phyloP scores from a whole-genome alignment of 2,888 invertebrate species.

The Acholoe squamosa region DNA sequence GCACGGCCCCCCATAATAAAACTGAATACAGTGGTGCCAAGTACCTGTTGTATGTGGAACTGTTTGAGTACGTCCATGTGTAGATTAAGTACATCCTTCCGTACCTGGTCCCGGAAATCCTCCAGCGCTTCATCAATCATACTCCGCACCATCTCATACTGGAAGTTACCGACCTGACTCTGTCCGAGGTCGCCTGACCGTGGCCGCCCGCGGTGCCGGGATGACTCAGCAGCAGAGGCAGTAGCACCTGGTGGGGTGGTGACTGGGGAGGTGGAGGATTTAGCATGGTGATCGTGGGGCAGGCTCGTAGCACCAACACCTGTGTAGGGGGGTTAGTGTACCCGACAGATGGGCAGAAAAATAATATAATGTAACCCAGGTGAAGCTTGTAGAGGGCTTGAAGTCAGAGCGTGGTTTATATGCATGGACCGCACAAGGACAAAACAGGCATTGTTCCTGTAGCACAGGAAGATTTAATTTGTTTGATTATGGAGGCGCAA shows the following conservation, averaged over 20 bases:
- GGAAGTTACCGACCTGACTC: slow-evolving; percentile 69
- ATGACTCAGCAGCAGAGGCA: slow-evolving; percentile 36
- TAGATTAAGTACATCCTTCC: slow-evolving; percentile 75
- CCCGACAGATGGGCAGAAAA: background rate
- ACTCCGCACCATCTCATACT: slow-evolving; percentile 76
- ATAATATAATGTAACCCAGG: too few relatives aligned
- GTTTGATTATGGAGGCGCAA: too few relatives aligned
- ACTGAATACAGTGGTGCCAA: slow-evolving; percentile 1
- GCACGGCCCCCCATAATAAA: too few relatives aligned
- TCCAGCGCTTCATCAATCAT: slow-evolving; percentile 77
- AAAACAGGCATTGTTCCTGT: too few relatives aligned
- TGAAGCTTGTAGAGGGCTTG: too few relatives aligned
- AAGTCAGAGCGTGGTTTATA: too few relatives aligned
- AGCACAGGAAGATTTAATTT: too few relatives aligned
- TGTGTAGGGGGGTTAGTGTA: background rate
- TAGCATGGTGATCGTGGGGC: slow-evolving; percentile 1
- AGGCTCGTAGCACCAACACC: slow-evolving; percentile 40
- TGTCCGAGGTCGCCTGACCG: background rate
- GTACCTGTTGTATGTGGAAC: slow-evolving; percentile 78
- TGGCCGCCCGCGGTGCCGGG: background rate
- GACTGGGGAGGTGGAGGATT: slow-evolving; percentile 1
- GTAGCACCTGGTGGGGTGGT: slow-evolving; percentile 48
- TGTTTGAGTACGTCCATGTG: slow-evolving; percentile 79
- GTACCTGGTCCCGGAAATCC: slow-evolving; percentile 77
- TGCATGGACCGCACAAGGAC: too few relatives aligned